These are phyloP conservation scores for Chinchilla lanigera DNA, from an alignment of 2,113 vertebrate species.

Conservation along the genomic window DNA sequence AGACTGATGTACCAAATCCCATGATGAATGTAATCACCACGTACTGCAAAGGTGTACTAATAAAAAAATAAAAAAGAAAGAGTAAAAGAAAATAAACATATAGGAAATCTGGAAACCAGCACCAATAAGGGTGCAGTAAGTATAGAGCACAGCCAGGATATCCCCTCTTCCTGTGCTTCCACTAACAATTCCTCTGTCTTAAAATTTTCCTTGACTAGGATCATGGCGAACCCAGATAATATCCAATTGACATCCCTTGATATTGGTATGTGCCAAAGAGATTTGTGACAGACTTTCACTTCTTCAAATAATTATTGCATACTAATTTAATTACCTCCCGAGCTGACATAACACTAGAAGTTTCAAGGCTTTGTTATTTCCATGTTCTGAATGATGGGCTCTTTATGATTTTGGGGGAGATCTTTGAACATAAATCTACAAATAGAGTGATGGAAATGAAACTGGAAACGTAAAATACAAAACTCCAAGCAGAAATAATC, in stretches of 20 bases:
- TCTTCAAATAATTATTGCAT: conserved; percentile 53
- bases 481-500: not conserved
- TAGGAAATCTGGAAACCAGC: not conserved
- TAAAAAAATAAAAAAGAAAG: not conserved
- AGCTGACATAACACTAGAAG: not conserved
- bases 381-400: not conserved
- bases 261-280: conserved; percentile 19
- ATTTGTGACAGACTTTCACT: conserved; percentile 31
- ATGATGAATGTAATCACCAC: not conserved
- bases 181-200: not conserved
- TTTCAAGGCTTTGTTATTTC: conserved; percentile 6
- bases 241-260: not conserved
- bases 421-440: not conserved
- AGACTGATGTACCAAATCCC: not conserved
- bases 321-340: conserved; percentile 48
- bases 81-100: not conserved
- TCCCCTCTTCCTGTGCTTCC: fast-evolving
- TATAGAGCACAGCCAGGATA: not conserved
- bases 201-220: not conserved
- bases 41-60: not conserved
- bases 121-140: not conserved
- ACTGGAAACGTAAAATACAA: not conserved
- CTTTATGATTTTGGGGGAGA: not conserved
- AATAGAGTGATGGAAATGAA: not conserved
- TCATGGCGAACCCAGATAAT: not conserved